Conservation (phyloP, 2,797 vertebrate species). For the Setipinna tenuifilis region DNA sequence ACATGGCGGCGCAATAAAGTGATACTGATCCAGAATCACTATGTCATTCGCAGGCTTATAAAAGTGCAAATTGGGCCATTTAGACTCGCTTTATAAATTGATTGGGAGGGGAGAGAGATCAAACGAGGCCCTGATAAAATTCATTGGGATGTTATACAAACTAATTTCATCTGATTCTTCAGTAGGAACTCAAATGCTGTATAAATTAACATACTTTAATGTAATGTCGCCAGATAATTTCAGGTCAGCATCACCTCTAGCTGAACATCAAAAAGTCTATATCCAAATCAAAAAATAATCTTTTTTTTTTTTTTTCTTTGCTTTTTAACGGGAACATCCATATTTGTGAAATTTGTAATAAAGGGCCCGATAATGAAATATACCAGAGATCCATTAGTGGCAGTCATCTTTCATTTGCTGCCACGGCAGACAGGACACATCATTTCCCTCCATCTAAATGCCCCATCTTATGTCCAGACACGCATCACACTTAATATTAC, state of each 20-base stretch:
- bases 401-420: conserved; percentile 39
- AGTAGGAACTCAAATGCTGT: background rate
- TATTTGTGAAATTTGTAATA: conserved; percentile 33
- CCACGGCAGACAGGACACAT: conserved; percentile 33
- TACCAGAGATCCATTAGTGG: conserved; percentile 31
- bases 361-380: conserved; percentile 29
- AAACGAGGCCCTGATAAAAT: background rate
- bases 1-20: background rate
- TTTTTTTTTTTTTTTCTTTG: background rate
- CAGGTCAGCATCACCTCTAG: background rate
- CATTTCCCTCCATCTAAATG: conserved; percentile 41
- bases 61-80: conserved; percentile 19
- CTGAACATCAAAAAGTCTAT: background rate
- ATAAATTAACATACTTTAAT: background rate
- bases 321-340: background rate
- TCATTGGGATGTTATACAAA: background rate
- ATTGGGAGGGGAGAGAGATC: background rate
- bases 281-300: background rate
- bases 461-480: conserved; percentile 38
- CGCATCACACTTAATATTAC: conserved; percentile 40
- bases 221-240: background rate
- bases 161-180: background rate
- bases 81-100: background rate
- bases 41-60: background rate
- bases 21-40: background rate